Conservation (phyloP, 2,113 vertebrate species). For the Elachura formosa region DNA sequence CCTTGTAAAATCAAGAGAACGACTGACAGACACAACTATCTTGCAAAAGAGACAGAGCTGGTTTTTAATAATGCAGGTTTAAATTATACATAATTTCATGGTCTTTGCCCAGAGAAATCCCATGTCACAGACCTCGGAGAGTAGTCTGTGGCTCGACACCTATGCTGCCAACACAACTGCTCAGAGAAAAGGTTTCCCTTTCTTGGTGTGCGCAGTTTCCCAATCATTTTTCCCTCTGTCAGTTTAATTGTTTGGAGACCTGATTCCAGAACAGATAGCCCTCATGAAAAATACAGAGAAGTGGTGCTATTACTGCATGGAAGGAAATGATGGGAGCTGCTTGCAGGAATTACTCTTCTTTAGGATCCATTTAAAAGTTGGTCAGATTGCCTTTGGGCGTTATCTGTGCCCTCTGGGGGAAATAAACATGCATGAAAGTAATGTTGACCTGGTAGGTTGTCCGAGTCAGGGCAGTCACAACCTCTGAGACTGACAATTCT, state of each 20-base stretch:
- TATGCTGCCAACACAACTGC: not conserved
- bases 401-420: not conserved
- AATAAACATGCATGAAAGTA: not conserved
- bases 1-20: not conserved
- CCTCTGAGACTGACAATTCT: not conserved
- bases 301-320: not conserved
- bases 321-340: not conserved
- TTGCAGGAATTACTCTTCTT: not conserved
- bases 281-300: not conserved
- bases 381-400: not conserved
- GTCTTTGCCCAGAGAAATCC: not conserved
- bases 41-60: not conserved
- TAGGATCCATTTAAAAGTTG: not conserved
- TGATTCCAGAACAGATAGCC: not conserved
- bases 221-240: not conserved
- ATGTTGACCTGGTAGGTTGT: not conserved
- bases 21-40: not conserved
- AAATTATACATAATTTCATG: slow-evolving; percentile 9
- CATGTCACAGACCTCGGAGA: not conserved
- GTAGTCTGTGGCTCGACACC: not conserved
- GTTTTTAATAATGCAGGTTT: slow-evolving; percentile 14
- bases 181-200: not conserved
- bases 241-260: slow-evolving; percentile 10
- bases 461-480: not conserved
- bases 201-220: not conserved